Conservation (phyloP, 2,113 vertebrate species). For the Panthera leo region DNA sequence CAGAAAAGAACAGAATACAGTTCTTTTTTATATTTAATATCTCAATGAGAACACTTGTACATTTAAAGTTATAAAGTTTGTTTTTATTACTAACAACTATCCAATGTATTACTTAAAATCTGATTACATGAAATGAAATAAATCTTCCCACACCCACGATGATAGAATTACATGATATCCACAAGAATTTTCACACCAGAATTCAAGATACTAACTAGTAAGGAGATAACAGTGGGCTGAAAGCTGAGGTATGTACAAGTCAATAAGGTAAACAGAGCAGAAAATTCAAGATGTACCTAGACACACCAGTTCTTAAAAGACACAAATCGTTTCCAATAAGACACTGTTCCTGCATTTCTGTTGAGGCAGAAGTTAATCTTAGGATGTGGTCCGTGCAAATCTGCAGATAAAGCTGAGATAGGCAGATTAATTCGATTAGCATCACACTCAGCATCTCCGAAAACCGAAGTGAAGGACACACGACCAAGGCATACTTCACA, state of each 20-base stretch:
- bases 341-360: background rate
- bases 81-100: conserved; percentile 40
- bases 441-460: background rate
- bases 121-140: conserved; percentile 27
- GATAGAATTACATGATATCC: background rate
- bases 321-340: background rate
- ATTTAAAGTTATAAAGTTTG: background rate
- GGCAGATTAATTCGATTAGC: background rate
- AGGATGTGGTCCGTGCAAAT: background rate
- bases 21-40: conserved; percentile 3
- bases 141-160: background rate
- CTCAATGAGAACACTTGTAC: background rate
- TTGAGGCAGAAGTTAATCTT: background rate
- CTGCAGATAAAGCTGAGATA: background rate
- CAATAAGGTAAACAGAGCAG: background rate
- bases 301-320: background rate
- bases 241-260: background rate
- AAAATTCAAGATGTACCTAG: conserved; percentile 13
- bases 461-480: background rate
- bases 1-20: background rate
- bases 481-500: background rate
- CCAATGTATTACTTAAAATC: conserved; percentile 7
- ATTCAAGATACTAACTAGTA: background rate
- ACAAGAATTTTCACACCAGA: background rate
- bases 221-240: conserved; percentile 24